Evolutionary conservation across 2,888 invertebrate species (phyloP).

Genomic region (Ophion ventricosus): DNA sequence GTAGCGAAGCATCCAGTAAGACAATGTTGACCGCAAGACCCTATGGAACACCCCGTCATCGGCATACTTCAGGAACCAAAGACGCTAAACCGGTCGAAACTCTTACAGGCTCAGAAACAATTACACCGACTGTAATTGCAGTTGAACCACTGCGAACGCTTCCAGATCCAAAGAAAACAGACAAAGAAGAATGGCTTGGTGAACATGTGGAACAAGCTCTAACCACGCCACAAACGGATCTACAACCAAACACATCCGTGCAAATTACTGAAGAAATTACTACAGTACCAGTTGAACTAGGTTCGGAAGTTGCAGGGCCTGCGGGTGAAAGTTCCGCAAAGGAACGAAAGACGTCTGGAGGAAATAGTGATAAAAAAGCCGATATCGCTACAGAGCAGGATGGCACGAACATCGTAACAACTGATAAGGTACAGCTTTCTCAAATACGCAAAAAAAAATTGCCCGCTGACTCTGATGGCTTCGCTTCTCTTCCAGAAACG

Average conservation of each 20-base stretch:
- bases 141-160: background rate
- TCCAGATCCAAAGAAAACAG: constrained; percentile 1
- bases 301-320: background rate
- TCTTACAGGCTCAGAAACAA: background rate
- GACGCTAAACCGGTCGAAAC: constrained; percentile 8
- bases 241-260: background rate
- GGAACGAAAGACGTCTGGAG: background rate
- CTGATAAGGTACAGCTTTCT: constrained; percentile 66
- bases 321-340: background rate
- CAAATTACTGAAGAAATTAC: background rate
- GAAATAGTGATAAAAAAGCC: constrained; percentile 21
- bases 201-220: background rate
- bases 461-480: constrained; percentile 65
- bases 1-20: constrained; percentile 79
- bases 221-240: background rate
- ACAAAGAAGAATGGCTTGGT: background rate
- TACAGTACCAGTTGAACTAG: background rate
- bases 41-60: constrained; percentile 77
- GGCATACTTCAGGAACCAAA: constrained; percentile 56
- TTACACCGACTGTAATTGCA: background rate
- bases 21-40: constrained; percentile 78
- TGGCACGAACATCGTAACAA: constrained; percentile 39
- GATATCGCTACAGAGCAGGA: constrained; percentile 35
- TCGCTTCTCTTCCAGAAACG: constrained; percentile 67
- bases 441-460: constrained; percentile 63